Conservation (phyloP, 23 tunicate species). For the Corella eumyota region DNA sequence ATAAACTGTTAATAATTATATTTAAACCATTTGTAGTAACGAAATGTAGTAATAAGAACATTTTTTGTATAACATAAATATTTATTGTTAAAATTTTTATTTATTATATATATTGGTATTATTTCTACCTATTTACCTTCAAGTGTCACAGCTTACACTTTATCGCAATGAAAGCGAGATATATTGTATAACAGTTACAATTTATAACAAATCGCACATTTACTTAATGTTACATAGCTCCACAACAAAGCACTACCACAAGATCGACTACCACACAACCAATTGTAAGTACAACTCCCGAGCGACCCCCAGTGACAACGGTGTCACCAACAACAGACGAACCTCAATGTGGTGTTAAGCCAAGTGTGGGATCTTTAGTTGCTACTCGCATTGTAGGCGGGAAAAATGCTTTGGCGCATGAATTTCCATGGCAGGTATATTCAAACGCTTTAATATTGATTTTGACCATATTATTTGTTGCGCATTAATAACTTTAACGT, state of each 20-base stretch:
- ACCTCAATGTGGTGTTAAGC: conserved; percentile 42
- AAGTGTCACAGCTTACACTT: too few relatives aligned
- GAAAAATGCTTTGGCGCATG: conserved; percentile 25
- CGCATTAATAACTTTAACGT: not conserved
- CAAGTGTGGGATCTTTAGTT: not conserved
- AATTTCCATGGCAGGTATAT: conserved; percentile 90
- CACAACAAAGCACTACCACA: conserved; percentile 2
- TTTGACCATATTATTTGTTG: not conserved
- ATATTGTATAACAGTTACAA: too few relatives aligned
- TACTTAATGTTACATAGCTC: too few relatives aligned
- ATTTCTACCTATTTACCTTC: too few relatives aligned
- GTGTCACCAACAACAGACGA: conserved; percentile 4
- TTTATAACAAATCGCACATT: too few relatives aligned
- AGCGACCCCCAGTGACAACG: not conserved
- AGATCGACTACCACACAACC: conserved; percentile 20
- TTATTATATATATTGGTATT: too few relatives aligned
- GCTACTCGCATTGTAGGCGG: conserved; percentile 63
- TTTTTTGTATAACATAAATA: too few relatives aligned
- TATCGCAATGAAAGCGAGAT: too few relatives aligned
- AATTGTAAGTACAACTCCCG: conserved; percentile 13
- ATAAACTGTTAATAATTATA: not conserved
- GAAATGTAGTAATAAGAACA: too few relatives aligned
- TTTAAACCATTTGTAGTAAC: not conserved
- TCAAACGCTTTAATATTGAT: not conserved
- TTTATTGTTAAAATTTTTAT: too few relatives aligned